Evolutionary conservation across 2,888 invertebrate genomes (phyloP).

Genomic region (Lasioglossum vierecki): DNA sequence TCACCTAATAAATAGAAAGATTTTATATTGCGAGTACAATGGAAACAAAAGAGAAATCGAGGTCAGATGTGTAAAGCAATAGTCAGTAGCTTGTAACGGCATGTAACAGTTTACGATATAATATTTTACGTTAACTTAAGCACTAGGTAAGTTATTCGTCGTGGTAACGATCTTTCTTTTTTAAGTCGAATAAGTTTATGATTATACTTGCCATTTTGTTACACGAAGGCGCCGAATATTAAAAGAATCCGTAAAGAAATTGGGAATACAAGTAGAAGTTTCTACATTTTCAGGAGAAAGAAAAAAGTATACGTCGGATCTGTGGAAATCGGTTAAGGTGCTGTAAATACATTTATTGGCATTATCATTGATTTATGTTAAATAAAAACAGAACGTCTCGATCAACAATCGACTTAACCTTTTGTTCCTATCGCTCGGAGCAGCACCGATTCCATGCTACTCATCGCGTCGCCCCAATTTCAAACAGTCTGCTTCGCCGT

Average conservation of each 20-base stretch:
- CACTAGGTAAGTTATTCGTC: conserved; percentile 43
- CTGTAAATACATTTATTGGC: conserved; percentile 73
- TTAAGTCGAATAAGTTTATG: conserved; percentile 37
- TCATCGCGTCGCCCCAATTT: conserved; percentile 28
- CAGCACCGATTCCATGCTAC: conserved; percentile 17
- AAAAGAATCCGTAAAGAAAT: neutral
- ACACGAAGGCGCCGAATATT: conserved; percentile 3
- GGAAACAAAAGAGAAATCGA: conserved; percentile 8
- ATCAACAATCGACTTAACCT: conserved; percentile 55
- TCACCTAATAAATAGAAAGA: neutral
- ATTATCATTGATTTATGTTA: conserved; percentile 67
- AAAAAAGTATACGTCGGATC: conserved; percentile 13
- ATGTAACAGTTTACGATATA: conserved; percentile 41
- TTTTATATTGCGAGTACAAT: neutral
- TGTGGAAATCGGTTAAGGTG: conserved; percentile 53
- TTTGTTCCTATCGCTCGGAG: conserved; percentile 42
- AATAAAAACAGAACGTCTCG: conserved; percentile 67
- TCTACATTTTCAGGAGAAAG: neutral
- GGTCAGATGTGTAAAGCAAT: conserved; percentile 53
- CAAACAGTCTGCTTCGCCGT: conserved; percentile 18
- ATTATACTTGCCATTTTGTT: conserved; percentile 30
- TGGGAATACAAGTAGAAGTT: neutral
- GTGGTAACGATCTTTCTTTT: conserved; percentile 22
- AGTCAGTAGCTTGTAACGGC: conserved; percentile 63
- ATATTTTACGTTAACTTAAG: conserved; percentile 45